These are phyloP conservation scores for Tauraco erythrolophus DNA, from an alignment of 2,113 vertebrate species.

Conservation along the genomic window DNA sequence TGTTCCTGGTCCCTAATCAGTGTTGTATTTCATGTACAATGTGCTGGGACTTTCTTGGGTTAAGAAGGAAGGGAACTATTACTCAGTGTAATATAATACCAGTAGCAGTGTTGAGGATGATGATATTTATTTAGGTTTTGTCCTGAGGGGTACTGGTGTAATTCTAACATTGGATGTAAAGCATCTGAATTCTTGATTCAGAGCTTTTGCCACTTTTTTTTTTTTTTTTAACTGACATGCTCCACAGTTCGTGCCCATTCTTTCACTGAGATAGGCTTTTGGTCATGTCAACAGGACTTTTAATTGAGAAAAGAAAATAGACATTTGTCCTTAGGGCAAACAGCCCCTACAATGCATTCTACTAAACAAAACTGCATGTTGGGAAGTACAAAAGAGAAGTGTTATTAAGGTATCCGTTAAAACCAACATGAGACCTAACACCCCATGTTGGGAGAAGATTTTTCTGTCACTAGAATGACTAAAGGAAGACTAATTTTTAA, in stretches of 20 bases:
- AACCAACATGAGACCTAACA: conserved; percentile 30
- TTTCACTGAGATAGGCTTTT: neutral
- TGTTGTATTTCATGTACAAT: conserved; percentile 22
- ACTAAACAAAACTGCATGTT: conserved; percentile 44
- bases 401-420: conserved; percentile 58
- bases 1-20: conserved; percentile 22
- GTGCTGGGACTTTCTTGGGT: neutral
- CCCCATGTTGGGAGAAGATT: conserved; percentile 61
- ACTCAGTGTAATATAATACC: neutral
- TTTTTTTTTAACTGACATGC: neutral
- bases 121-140: conserved; percentile 13
- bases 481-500: conserved; percentile 74
- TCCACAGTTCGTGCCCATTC: neutral
- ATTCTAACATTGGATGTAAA: conserved; percentile 15
- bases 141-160: neutral
- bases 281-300: neutral
- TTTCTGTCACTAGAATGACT: conserved; percentile 8
- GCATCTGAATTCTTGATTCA: conserved; percentile 36
- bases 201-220: conserved; percentile 18
- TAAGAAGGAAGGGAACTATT: neutral
- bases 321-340: neutral
- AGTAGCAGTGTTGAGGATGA: neutral
- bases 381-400: conserved; percentile 64
- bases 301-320: neutral
- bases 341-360: neutral